Percentiles rank a stretch among this genome's conserved stretches.
Conservation (phyloP, 2,113 vertebrate species). For the Pampusana beccarii region DNA sequence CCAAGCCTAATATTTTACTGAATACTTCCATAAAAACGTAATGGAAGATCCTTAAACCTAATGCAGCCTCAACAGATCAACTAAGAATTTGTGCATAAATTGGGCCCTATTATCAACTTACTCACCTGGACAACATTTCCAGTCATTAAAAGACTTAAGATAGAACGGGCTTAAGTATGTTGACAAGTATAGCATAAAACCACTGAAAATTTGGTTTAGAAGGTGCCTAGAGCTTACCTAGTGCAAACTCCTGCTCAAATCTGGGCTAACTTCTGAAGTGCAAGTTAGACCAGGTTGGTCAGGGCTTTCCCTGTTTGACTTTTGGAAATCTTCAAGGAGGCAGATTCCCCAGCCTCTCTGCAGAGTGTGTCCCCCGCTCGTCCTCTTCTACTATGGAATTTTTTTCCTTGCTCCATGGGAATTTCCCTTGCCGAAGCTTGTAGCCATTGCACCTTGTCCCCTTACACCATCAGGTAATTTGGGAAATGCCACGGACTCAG, state of each 20-base stretch:
- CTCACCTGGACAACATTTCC: background rate
- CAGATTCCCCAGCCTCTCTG: background rate
- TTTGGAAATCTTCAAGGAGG: background rate
- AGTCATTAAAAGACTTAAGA: background rate
- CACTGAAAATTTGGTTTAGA: background rate
- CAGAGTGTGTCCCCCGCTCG: rapidly evolving
- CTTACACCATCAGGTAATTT: background rate
- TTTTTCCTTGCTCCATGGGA: background rate
- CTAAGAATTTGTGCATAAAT: background rate
- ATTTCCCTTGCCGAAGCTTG: background rate
- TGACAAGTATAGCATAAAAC: background rate
- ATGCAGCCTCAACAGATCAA: background rate
- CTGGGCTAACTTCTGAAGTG: background rate
- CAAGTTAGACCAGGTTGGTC: background rate
- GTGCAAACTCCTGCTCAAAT: background rate
- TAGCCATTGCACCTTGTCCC: background rate
- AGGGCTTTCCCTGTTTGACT: background rate
- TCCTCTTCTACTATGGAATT: background rate
- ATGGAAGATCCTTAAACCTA: background rate
- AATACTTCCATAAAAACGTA: background rate
- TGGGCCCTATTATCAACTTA: background rate
- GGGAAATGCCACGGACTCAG: background rate
- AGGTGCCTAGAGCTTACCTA: background rate
- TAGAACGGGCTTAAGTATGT: background rate
- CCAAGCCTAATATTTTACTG: background rate